These are phyloP conservation scores for Conus betulinus DNA, from an alignment of 1,140 invertebrate species.

Conservation along the genomic window DNA sequence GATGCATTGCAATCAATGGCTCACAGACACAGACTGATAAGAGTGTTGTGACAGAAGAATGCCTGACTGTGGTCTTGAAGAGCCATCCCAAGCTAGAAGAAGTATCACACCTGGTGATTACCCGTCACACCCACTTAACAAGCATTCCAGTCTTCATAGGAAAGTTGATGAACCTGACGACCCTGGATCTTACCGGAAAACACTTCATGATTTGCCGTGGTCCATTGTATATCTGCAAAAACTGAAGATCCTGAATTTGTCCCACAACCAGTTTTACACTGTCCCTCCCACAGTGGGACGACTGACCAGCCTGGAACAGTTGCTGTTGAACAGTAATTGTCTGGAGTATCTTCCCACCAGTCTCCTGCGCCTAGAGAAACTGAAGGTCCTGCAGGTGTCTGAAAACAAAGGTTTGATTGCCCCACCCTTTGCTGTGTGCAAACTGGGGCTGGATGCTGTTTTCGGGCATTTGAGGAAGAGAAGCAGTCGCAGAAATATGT, in stretches of 20 bases:
- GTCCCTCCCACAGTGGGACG: slow-evolving; percentile 4
- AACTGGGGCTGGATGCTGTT: background rate
- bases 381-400: background rate
- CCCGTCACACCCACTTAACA: background rate
- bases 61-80: background rate
- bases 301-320: background rate
- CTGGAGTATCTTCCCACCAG: slow-evolving; percentile 19
- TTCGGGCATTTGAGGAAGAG: background rate
- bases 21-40: background rate
- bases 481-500: background rate
- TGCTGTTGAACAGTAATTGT: slow-evolving; percentile 3
- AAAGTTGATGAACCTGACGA: background rate
- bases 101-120: background rate
- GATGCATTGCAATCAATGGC: background rate
- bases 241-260: slow-evolving; percentile 10
- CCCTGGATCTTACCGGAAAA: background rate
- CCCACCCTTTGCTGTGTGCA: background rate
- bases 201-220: background rate
- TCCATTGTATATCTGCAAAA: slow-evolving; percentile 1
- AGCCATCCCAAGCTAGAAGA: background rate
- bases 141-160: background rate
- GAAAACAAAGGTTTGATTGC: background rate
- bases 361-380: background rate
- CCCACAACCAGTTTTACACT: background rate
- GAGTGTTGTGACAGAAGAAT: background rate